These are phyloP conservation scores for Cephus pulcher DNA, from an alignment of 2,888 invertebrate species.

Conservation along the genomic window DNA sequence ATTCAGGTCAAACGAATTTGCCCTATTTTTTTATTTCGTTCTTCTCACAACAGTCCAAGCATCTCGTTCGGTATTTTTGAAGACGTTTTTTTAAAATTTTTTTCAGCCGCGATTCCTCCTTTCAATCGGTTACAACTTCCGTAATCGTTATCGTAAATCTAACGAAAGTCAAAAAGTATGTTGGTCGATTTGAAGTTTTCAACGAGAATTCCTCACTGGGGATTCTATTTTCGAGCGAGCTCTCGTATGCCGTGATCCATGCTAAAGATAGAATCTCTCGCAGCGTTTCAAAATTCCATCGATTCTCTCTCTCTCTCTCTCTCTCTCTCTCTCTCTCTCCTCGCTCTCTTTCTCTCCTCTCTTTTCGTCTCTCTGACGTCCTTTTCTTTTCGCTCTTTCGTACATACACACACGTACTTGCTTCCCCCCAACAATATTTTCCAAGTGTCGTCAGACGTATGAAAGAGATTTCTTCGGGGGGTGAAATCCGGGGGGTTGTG, in stretches of 20 bases:
- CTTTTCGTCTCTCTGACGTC: not conserved
- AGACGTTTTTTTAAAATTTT: not conserved
- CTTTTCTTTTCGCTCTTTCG: not conserved
- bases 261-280: constrained; percentile 52
- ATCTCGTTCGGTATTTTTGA: not conserved
- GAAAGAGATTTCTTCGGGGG: not conserved
- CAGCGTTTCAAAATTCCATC: constrained; percentile 31
- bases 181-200: constrained; percentile 4
- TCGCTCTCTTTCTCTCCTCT: not conserved
- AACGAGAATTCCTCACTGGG: constrained; percentile 38
- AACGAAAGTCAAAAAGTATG: not conserved
- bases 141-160: not conserved
- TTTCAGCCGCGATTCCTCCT: not conserved
- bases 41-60: not conserved
- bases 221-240: constrained; percentile 62
- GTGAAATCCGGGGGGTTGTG: not conserved
- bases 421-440: not conserved
- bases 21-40: not conserved
- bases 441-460: not conserved
- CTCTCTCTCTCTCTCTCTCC: not conserved
- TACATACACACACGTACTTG: not conserved
- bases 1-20: not conserved
- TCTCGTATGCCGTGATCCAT: constrained; percentile 44
- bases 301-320: constrained; percentile 1
- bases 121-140: not conserved